A percentile compares a stretch with the other conserved stretches of the same genome.
phyloP scores from a whole-genome alignment of 2,888 invertebrate species.

The Chymomyza procnemis region DNA sequence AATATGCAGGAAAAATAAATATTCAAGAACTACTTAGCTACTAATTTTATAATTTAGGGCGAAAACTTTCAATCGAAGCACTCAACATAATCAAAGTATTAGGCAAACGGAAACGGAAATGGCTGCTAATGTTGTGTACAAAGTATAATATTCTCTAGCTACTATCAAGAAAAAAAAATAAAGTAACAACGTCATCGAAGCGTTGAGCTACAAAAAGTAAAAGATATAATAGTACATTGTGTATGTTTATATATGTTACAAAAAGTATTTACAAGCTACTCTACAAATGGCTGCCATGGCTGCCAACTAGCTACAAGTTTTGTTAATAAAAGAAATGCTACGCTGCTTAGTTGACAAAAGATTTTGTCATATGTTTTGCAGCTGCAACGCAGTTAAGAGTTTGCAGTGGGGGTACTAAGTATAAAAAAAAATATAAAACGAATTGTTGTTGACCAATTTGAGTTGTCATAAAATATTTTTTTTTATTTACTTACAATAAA shows the following conservation, averaged over 20 bases:
- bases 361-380: neutral
- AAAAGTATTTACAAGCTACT: neutral
- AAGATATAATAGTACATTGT: neutral
- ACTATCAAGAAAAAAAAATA: slow-evolving; percentile 29
- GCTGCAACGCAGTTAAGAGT: neutral
- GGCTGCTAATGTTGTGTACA: slow-evolving; percentile 13
- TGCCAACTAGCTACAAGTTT: neutral
- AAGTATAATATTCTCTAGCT: slow-evolving; percentile 12
- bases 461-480: slow-evolving; percentile 52
- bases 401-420: too few species aligned
- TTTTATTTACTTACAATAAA: slow-evolving; percentile 61
- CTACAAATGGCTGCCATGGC: neutral
- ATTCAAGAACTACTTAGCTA: slow-evolving; percentile 48
- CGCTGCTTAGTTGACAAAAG: neutral
- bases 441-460: slow-evolving; percentile 24
- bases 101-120: slow-evolving; percentile 60
- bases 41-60: slow-evolving; percentile 11
- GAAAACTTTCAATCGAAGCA: slow-evolving; percentile 36
- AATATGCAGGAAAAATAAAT: slow-evolving; percentile 40
- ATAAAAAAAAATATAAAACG: neutral
- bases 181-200: slow-evolving; percentile 15
- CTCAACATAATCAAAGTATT: slow-evolving; percentile 52
- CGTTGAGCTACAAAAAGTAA: neutral
- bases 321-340: neutral
- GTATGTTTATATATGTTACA: neutral